Base-by-base conservation (phyloP, 2,888 invertebrate species). In the Lepidonotus clava region DNA sequence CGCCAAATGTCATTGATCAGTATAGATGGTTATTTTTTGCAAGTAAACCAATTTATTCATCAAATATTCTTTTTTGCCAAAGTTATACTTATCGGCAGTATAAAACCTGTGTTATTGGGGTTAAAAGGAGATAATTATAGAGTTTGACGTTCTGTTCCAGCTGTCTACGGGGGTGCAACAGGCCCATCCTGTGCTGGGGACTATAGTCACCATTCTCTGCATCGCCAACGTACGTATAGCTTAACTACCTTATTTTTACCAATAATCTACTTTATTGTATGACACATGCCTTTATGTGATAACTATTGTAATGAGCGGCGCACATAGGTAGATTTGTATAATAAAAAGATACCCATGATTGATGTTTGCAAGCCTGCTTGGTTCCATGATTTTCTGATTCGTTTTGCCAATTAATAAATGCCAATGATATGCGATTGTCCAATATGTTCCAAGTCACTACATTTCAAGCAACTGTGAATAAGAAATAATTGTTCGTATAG, bases 111-210 rank as follows among this genome's bases (percentile, higher is more conserved):
- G n/a, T n/a, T n/a, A n/a, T n/a, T n/a, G n/a, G n/a, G n/a, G n/a
- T n/a, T n/a, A n/a, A n/a, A n/a, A n/a, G n/a, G n/a, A n/a, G n/a
- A n/a, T n/a, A n/a, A n/a, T n/a, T n/a, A n/a, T n/a, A n/a, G n/a
- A n/a, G n/a, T n/a, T 14, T 51, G 11, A 51, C 51, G 21, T 51
- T 51, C 51, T 14, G 11, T 51, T 51, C 51, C 18, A 14, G 51
- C 11, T 51, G 11, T 11, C 51, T 14, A 18, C 51, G 11, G 46
- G 4, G 5, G 24, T 80, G 1, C 46, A 24, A n/a, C 88, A 89
- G 71, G 94, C 93, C 61, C 94, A 94, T 89, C 94, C 94, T 21
- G 92, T 93, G 28, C 91, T 94, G 28, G 94, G 94, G 14, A 93
- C 94, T 84, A 93, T 93, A 84, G 91, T 93, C 83, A 91, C 93